These are phyloP conservation scores for Meloidogyne exigua DNA, from an alignment of 1,140 invertebrate species.

Conservation along the genomic window DNA sequence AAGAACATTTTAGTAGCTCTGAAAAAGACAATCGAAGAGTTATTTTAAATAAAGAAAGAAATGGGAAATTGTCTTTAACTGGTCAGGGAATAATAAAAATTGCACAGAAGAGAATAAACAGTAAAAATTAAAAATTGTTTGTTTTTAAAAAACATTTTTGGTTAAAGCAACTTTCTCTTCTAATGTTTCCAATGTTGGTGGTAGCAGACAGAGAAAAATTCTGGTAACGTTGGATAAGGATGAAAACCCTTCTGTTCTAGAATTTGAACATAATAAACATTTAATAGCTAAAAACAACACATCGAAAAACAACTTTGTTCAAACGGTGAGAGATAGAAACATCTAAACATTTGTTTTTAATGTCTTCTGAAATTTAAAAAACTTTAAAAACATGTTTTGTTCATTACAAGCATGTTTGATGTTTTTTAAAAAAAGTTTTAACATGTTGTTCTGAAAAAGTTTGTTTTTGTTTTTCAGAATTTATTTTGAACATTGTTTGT, in stretches of 20 bases:
- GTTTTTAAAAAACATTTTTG: not conserved
- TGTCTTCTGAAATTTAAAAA: no score
- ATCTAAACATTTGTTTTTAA: not conserved
- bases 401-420: no score
- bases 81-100: conserved; percentile 1
- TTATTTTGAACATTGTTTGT: not conserved
- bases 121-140: not conserved
- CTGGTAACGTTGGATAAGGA: not conserved
- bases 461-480: no score
- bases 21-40: not conserved
- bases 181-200: not conserved
- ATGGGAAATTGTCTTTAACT: not conserved
- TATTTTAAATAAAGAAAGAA: not conserved
- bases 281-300: not conserved
- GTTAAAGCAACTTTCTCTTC: not conserved
- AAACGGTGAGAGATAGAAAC: not conserved
- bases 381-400: no score
- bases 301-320: not conserved
- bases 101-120: not conserved
- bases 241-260: not conserved
- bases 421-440: no score
- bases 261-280: not conserved
- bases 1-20: not conserved
- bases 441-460: not conserved
- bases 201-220: not conserved